phyloP scores from a whole-genome alignment of 2,797 vertebrate species.

The Aldrovandia affinis region DNA sequence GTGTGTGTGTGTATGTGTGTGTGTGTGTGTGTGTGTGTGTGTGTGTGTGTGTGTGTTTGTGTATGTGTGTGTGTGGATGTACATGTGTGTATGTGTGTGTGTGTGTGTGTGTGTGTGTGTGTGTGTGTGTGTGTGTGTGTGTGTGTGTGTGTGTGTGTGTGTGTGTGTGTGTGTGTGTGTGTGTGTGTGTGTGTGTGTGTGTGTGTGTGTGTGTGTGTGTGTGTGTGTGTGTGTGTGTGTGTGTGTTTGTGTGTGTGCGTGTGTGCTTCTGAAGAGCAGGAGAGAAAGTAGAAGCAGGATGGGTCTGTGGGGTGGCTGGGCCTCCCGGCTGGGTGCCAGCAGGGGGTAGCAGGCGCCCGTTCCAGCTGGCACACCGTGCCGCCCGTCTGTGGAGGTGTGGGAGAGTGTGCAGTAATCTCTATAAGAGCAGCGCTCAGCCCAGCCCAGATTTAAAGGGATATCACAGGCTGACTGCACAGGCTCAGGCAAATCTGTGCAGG shows the following conservation, averaged over 20 bases:
- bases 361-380: slow-evolving; percentile 78
- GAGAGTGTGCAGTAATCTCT: slow-evolving; percentile 76
- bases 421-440: slow-evolving; percentile 65
- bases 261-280: slow-evolving; percentile 2
- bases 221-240: slow-evolving; percentile 20
- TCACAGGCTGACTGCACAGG: slow-evolving; percentile 62
- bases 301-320: slow-evolving; percentile 45
- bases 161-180: background rate
- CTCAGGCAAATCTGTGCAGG: slow-evolving; percentile 63
- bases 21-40: slow-evolving; percentile 37
- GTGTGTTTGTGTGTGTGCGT: slow-evolving; percentile 41
- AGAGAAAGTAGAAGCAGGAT: slow-evolving; percentile 56
- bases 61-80: background rate
- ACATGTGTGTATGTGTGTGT: background rate
- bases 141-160: background rate
- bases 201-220: slow-evolving; percentile 22
- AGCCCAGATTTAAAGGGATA: slow-evolving; percentile 75
- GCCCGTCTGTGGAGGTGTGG: slow-evolving; percentile 76
- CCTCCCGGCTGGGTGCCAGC: slow-evolving; percentile 52
- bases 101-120: too few relatives aligned
- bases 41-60: too few relatives aligned
- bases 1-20: background rate
- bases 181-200: slow-evolving; percentile 3
- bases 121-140: too few relatives aligned
- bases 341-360: slow-evolving; percentile 69